These are phyloP conservation scores for Diadophis punctatus DNA, from an alignment of 2,113 vertebrate genomes.

Conservation along the genomic window DNA sequence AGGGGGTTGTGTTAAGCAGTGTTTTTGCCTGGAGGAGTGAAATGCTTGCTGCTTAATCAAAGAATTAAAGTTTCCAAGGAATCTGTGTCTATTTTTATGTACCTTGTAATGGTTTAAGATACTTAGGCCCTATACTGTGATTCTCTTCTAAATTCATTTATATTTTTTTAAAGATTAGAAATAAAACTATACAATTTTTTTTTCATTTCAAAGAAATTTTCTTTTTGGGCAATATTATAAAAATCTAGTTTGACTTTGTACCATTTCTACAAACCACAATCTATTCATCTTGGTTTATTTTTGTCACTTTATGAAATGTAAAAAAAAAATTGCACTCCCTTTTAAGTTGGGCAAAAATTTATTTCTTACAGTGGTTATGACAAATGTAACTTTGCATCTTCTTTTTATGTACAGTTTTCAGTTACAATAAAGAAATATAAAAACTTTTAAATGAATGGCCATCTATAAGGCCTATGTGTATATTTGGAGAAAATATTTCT, in stretches of 20 bases:
- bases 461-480: conserved; percentile 45
- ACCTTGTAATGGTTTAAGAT: conserved; percentile 69
- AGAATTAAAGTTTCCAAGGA: conserved; percentile 82
- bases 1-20: conserved; percentile 72
- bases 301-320: conserved; percentile 70
- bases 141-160: conserved; percentile 70
- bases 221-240: conserved; percentile 57
- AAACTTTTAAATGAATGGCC: conserved; percentile 50
- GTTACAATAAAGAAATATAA: conserved; percentile 64
- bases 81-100: conserved; percentile 80
- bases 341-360: conserved; percentile 56
- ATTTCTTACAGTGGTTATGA: conserved; percentile 64
- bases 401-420: conserved; percentile 70
- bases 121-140: conserved; percentile 78
- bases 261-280: conserved; percentile 15
- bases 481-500: conserved; percentile 24
- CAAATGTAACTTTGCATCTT: conserved; percentile 64
- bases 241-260: conserved; percentile 56
- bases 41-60: conserved; percentile 83
- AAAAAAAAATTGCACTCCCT: conserved; percentile 65
- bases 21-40: conserved; percentile 78
- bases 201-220: conserved; percentile 63
- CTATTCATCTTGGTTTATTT: conserved; percentile 41
- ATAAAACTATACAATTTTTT: conserved; percentile 68
- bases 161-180: conserved; percentile 72